phyloP scores from a whole-genome alignment of 1,140 invertebrate species.

The Grapholita molesta region DNA sequence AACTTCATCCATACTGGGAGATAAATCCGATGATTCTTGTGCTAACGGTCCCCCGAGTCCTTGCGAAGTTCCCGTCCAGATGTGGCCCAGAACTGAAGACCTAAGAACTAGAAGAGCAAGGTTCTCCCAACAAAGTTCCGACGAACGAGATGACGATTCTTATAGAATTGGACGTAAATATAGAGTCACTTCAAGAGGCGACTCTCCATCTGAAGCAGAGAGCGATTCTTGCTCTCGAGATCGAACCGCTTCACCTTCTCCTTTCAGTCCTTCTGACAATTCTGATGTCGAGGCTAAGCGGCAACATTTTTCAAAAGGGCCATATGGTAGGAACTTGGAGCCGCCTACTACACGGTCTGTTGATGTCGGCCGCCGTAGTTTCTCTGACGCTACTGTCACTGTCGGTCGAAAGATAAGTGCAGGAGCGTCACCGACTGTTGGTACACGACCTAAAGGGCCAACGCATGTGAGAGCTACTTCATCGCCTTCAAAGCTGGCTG shows the following conservation, averaged over 20 bases:
- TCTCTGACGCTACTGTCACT: slow-evolving; percentile 67
- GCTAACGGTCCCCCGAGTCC: slow-evolving; percentile 78
- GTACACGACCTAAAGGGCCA: slow-evolving; percentile 43
- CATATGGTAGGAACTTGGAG: slow-evolving; percentile 62
- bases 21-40: slow-evolving; percentile 68
- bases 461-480: slow-evolving; percentile 87
- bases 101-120: slow-evolving; percentile 67
- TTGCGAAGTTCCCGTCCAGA: slow-evolving; percentile 52
- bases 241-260: slow-evolving; percentile 71
- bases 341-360: slow-evolving; percentile 52
- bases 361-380: slow-evolving; percentile 72
- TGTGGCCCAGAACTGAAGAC: slow-evolving; percentile 58
- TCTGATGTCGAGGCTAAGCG: slow-evolving; percentile 61
- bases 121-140: slow-evolving; percentile 84
- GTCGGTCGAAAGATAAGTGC: slow-evolving; percentile 62
- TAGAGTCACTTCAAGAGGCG: slow-evolving; percentile 57
- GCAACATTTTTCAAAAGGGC: slow-evolving; percentile 45
- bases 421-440: slow-evolving; percentile 44
- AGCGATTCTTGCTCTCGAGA: slow-evolving; percentile 70
- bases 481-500: slow-evolving; percentile 87
- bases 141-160: slow-evolving; percentile 82
- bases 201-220: slow-evolving; percentile 72
- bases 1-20: slow-evolving; percentile 62
- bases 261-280: slow-evolving; percentile 67
- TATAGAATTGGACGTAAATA: slow-evolving; percentile 61